These are phyloP conservation scores for Phrixothrix hirtus DNA, from an alignment of 2,888 invertebrate genomes.

Conservation along the genomic window DNA sequence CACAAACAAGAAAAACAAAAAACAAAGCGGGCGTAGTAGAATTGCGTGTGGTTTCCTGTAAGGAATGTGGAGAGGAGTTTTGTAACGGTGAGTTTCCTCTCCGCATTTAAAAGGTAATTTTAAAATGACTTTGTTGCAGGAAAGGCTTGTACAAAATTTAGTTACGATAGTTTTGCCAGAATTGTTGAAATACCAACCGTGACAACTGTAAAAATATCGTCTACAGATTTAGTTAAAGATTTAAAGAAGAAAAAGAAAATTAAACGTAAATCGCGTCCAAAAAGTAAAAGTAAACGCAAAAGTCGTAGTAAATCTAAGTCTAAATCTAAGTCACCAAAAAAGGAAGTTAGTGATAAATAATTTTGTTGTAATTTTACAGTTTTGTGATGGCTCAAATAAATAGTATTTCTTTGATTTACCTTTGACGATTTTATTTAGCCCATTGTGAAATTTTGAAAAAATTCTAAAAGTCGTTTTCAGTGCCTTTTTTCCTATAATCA, in stretches of 20 bases:
- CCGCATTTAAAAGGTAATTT: slow-evolving; percentile 2
- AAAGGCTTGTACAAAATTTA: slow-evolving; percentile 60
- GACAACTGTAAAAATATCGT: slow-evolving; percentile 44
- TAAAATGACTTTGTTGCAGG: slow-evolving; percentile 47
- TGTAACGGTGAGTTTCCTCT: slow-evolving; percentile 65
- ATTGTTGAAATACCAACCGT: slow-evolving; percentile 48
- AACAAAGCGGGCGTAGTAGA: slow-evolving; percentile 82
- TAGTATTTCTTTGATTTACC: too few relatives aligned
- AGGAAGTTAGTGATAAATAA: background rate
- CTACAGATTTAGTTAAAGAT: slow-evolving; percentile 53
- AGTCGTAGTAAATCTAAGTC: slow-evolving; percentile 31
- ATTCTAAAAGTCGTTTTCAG: too few relatives aligned
- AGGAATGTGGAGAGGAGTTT: slow-evolving; percentile 84
- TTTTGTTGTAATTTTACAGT: too few relatives aligned
- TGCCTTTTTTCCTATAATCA: too few relatives aligned
- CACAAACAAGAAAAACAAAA: slow-evolving; percentile 74
- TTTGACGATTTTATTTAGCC: too few relatives aligned
- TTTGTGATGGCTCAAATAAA: too few relatives aligned
- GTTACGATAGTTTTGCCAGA: slow-evolving; percentile 62
- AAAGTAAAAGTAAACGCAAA: slow-evolving; percentile 43
- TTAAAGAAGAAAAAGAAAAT: slow-evolving; percentile 47
- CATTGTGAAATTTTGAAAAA: too few relatives aligned
- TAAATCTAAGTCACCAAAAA: slow-evolving; percentile 36
- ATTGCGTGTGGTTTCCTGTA: slow-evolving; percentile 73
- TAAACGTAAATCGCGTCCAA: slow-evolving; percentile 47